These are phyloP conservation scores for Cervus canadensis DNA, from an alignment of 2,113 vertebrate species.

Conservation along the genomic window DNA sequence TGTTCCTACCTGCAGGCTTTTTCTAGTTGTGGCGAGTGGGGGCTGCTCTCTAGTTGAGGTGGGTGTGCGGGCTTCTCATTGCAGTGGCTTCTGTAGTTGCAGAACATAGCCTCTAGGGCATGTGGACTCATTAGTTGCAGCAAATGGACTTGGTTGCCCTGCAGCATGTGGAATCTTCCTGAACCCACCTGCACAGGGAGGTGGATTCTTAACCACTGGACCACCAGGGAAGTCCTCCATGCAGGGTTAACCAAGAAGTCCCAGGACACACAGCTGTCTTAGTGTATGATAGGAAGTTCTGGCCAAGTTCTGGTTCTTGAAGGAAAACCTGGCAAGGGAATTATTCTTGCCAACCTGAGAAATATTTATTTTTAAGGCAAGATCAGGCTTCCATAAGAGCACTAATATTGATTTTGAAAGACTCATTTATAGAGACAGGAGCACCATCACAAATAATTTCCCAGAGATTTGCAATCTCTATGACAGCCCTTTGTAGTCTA, in stretches of 20 bases:
- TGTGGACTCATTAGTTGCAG: not conserved
- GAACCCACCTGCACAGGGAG: not conserved
- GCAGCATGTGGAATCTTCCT: not conserved
- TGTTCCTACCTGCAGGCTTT: not conserved
- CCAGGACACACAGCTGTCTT: not conserved
- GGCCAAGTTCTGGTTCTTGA: not conserved
- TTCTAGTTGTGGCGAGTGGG: not conserved
- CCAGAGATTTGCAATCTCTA: not conserved
- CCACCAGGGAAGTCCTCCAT: not conserved
- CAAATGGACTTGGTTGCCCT: not conserved
- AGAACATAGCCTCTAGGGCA: not conserved
- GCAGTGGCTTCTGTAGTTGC: not conserved
- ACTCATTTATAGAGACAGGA: not conserved
- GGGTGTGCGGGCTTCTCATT: not conserved
- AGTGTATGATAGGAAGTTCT: not conserved
- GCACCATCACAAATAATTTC: not conserved
- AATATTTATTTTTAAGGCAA: not conserved
- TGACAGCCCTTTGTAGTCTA: not conserved
- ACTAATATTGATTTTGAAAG: not conserved
- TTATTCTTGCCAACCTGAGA: not conserved
- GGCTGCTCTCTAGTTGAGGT: not conserved
- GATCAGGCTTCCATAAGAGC: not conserved
- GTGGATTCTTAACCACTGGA: not conserved
- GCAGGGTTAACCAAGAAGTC: not conserved
- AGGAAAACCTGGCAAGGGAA: not conserved